Conservation (phyloP, 2,113 vertebrate species). For the Pyxicephalus adspersus region DNA sequence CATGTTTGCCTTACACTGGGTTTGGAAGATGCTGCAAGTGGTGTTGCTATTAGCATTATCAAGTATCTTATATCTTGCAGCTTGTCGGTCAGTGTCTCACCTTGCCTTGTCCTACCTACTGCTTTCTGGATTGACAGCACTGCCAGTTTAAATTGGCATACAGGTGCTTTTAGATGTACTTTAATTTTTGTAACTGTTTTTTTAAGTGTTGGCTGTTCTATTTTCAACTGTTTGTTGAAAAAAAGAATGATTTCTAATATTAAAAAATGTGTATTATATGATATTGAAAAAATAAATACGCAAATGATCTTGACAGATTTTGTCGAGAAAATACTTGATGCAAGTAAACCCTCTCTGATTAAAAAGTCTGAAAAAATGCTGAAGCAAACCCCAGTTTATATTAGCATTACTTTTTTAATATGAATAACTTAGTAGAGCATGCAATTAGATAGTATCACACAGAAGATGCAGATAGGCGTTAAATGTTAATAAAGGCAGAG, state of each 20-base stretch:
- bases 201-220: no score
- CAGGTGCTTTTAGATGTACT: no score
- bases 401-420: constrained; percentile 26
- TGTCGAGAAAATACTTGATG: neutral
- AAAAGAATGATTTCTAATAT: neutral
- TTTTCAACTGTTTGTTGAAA: neutral
- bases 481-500: constrained; percentile 34
- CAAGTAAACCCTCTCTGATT: constrained; percentile 1
- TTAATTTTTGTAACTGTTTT: no score
- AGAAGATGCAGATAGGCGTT: neutral
- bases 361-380: constrained; percentile 20
- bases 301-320: neutral
- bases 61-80: no score
- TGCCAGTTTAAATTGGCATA: no score
- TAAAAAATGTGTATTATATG: neutral
- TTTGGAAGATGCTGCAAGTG: no score
- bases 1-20: no score
- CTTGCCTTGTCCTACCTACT: no score
- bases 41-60: no score
- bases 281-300: neutral
- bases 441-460: constrained; percentile 12
- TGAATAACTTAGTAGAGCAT: constrained; percentile 16
- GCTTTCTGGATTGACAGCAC: no score
- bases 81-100: no score
- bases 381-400: neutral